A percentile compares a stretch with the other conserved stretches of the same genome.
Evolutionary conservation across 2,888 invertebrate genomes (phyloP).

Genomic region (Stenotaenia linearis): DNA sequence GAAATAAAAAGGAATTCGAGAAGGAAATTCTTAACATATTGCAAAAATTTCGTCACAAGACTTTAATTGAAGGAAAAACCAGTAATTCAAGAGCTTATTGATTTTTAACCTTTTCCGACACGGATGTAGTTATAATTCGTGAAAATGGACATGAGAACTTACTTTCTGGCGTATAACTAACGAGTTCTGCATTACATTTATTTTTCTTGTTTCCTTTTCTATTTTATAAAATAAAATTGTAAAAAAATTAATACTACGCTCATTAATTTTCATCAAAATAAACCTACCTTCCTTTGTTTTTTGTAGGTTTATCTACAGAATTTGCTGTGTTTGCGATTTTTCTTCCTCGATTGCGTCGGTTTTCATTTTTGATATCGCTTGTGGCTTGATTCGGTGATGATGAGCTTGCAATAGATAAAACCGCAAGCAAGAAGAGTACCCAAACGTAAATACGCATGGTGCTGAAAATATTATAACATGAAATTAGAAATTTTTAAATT

Average conservation of each 20-base stretch:
- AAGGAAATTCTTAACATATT: no score
- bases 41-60: neutral
- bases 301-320: neutral
- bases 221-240: neutral
- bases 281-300: neutral
- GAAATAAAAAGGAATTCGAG: neutral
- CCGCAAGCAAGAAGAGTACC: neutral
- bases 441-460: neutral
- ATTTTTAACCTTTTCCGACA: neutral
- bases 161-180: neutral
- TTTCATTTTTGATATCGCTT: neutral
- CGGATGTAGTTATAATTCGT: neutral
- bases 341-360: neutral
- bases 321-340: neutral
- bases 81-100: neutral
- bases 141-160: neutral
- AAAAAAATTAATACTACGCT: neutral
- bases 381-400: neutral
- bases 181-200: neutral
- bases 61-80: neutral
- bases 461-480: neutral
- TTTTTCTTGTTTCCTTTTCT: neutral
- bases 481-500: neutral
- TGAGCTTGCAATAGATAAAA: neutral
- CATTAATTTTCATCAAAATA: neutral